Percentiles rank a stretch among this genome's conserved stretches.
phyloP scores from a whole-genome alignment of 2,888 invertebrate genomes.

The Agrotis puta region DNA sequence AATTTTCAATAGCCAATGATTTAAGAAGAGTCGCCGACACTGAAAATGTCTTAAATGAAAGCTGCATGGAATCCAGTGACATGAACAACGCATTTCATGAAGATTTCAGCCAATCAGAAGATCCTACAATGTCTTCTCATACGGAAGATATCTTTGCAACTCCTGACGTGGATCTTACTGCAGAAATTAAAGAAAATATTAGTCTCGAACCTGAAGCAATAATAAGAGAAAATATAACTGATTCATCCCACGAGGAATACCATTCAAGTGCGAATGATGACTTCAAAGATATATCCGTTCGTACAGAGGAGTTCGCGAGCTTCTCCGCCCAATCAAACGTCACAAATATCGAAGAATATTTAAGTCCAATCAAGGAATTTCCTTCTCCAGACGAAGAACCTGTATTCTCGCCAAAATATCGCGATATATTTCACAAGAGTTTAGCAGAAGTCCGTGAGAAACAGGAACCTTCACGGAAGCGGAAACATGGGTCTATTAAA shows the following conservation, averaged over 20 bases:
- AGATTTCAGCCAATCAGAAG: conserved; percentile 61
- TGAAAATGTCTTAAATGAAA: conserved; percentile 58
- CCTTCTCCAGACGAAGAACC: conserved; percentile 40
- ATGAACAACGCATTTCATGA: conserved; percentile 85
- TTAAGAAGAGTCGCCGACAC: not conserved
- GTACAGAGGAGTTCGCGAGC: conserved; percentile 35
- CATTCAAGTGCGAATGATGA: conserved; percentile 32
- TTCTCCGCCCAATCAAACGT: conserved; percentile 30
- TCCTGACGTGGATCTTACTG: conserved; percentile 42
- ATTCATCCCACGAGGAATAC: conserved; percentile 24
- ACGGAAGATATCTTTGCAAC: conserved; percentile 46
- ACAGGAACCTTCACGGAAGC: not conserved
- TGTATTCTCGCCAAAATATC: conserved; percentile 40
- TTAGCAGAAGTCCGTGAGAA: not conserved
- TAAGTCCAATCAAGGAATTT: conserved; percentile 41
- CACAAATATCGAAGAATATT: conserved; percentile 27
- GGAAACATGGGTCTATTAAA: conserved; percentile 20
- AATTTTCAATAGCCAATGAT: conserved; percentile 7
- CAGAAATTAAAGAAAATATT: conserved; percentile 39
- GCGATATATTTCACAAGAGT: conserved; percentile 35
- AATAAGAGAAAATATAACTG: conserved; percentile 3
- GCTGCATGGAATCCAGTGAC: conserved; percentile 68
- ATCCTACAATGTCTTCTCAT: conserved; percentile 48
- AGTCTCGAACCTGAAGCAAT: conserved; percentile 29
- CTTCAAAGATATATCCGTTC: conserved; percentile 40